Evolutionary conservation across 2,797 vertebrate species (phyloP).

Genomic region (Limnodromus scolopaceus): DNA sequence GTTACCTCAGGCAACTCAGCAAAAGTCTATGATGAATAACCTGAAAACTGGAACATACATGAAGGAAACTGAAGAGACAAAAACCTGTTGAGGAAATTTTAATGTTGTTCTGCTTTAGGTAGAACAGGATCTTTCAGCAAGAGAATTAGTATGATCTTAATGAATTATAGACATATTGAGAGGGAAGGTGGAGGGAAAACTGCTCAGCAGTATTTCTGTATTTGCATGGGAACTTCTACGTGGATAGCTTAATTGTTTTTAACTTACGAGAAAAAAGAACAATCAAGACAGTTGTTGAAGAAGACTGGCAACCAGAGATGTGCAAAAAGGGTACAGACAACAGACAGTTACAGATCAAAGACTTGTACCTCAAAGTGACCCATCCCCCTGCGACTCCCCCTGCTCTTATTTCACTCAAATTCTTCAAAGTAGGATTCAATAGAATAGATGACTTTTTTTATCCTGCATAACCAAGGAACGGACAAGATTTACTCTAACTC

Average conservation of each 20-base stretch:
- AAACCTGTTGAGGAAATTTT: background rate
- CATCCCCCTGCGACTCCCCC: background rate
- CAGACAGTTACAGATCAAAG: conserved; percentile 29
- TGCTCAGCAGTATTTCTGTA: background rate
- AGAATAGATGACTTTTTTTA: conserved; percentile 1
- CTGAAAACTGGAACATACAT: background rate
- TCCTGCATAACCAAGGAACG: background rate
- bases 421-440: conserved; percentile 37
- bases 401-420: conserved; percentile 31
- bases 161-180: background rate
- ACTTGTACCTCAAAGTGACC: conserved; percentile 33
- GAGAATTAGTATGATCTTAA: background rate
- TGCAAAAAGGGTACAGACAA: background rate
- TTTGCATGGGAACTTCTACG: background rate
- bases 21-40: background rate
- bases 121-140: background rate
- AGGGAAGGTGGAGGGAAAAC: background rate
- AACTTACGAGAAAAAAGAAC: background rate
- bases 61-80: background rate
- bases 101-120: background rate
- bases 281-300: background rate
- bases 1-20: background rate
- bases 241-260: background rate
- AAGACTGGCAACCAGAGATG: background rate
- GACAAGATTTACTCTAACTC: conserved; percentile 4